Evolutionary conservation across 1,140 invertebrate species (phyloP), one percentile per base, ranked within the genome.

Genomic region (Drosophila sproati): DNA sequence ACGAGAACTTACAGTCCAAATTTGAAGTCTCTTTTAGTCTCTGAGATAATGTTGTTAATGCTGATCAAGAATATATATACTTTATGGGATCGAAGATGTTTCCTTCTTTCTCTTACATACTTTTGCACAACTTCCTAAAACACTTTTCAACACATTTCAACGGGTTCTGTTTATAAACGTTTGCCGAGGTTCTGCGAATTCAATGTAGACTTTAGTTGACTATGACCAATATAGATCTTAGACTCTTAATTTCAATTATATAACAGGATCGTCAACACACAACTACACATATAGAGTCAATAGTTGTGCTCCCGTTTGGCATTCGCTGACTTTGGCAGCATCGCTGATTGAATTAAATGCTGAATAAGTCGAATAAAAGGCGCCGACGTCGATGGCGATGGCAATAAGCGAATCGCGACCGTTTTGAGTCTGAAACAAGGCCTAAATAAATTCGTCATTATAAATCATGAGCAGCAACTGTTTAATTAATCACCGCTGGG

Each of bases 381-480:
- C 31, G 45, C 74, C 69, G 70, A 43, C 70, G 39, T 7, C 39
- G 7, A 41, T 41, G 34, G 31, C 34, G 39, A 10, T 20, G 34
- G 41, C 60, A 45, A 51, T 66, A 66, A 73, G 28, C 51, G 62
- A 68, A 47, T 72, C 61, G 61, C 7, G 55, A 70, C 28, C 34
- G 47, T 55, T 60, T 61, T 10, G 32, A 72, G 52, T 52, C 62
- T 50, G 55, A 60, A 35, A 51, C 73, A 55, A 59, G 80, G 80
- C 88, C 80, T 87, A 91, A 91, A 91, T 91, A 91, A 91, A 91
- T 91, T 91, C 88, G 76, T 91, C 88, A 91, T 87, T 91, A 91
- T 91, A 91, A 91, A 91, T 91, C 87, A 91, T 91, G 63, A 68
- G 57, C 72, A 52, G 72, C 60, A 79, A 63, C 62, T 54, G 77